phyloP scores from a whole-genome alignment of 2,797 vertebrate genomes.

The Sebastolobus altivelis region DNA sequence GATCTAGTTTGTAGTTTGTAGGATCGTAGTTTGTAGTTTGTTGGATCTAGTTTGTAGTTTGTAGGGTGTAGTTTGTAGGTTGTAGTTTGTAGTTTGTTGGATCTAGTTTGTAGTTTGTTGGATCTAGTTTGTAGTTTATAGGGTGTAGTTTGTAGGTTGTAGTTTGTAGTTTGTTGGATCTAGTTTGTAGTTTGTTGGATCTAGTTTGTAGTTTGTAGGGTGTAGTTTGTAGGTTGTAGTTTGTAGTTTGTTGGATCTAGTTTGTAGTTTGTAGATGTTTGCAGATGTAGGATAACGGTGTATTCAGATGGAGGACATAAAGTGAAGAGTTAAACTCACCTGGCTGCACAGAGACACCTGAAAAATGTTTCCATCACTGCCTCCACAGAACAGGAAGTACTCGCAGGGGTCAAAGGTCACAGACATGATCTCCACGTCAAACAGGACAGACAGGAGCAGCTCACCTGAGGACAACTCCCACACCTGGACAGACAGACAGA shows the following conservation, averaged over 20 bases:
- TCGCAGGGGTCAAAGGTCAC: conserved; percentile 95
- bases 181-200: too few species aligned
- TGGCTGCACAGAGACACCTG: conserved; percentile 92
- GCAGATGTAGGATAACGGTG: not conserved
- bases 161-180: too few species aligned
- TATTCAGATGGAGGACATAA: too few species aligned
- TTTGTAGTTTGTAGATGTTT: not conserved
- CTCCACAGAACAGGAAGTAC: conserved; percentile 94
- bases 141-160: not conserved
- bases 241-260: not conserved
- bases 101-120: too few species aligned
- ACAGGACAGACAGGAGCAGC: conserved; percentile 92
- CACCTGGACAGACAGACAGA: conserved; percentile 81
- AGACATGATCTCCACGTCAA: conserved; percentile 92
- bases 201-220: too few species aligned
- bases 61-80: not conserved
- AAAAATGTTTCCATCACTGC: conserved; percentile 93
- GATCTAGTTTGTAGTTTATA: too few species aligned
- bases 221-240: not conserved
- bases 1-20: too few species aligned
- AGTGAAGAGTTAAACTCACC: conserved; percentile 82
- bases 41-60: not conserved
- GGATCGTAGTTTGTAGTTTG: not conserved
- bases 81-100: too few species aligned
- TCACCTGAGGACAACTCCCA: conserved; percentile 96